Evolutionary conservation across 2,888 invertebrate genomes (phyloP).

Genomic region (Cheilosia urbana): DNA sequence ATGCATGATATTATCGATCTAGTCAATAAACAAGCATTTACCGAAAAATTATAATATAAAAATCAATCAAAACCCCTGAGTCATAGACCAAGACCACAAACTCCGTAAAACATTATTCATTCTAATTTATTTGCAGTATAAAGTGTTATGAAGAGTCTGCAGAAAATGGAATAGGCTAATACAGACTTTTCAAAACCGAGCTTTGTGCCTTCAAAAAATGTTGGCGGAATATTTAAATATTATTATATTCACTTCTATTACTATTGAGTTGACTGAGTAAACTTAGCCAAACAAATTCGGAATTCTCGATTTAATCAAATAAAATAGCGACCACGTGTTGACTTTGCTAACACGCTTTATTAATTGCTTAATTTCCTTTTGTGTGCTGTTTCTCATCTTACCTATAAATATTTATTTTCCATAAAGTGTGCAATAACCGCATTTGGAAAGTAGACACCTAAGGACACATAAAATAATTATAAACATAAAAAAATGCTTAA

Average conservation of each 20-base stretch:
- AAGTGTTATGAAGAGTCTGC: neutral
- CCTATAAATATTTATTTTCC: slow-evolving; percentile 41
- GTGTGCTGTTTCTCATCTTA: slow-evolving; percentile 45
- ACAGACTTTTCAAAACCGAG: neutral
- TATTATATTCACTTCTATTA: neutral
- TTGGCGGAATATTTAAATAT: slow-evolving; percentile 18
- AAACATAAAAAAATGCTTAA: slow-evolving; percentile 14
- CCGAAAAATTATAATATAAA: neutral
- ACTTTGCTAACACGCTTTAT: slow-evolving; percentile 48
- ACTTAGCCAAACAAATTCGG: neutral
- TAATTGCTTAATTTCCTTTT: slow-evolving; percentile 55
- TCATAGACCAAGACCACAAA: slow-evolving; percentile 17
- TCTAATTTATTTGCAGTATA: neutral
- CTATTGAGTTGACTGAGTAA: neutral
- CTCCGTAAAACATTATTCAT: neutral
- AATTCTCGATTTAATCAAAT: neutral
- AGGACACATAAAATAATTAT: neutral
- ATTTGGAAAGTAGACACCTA: neutral
- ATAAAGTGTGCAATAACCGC: slow-evolving; percentile 40
- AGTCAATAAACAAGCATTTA: slow-evolving; percentile 3
- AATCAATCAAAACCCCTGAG: slow-evolving; percentile 7
- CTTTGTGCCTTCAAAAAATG: neutral
- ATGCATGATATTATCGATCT: neutral
- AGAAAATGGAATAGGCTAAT: neutral
- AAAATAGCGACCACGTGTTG: slow-evolving; percentile 42